Conservation (phyloP, 92 coral and sea anemone genomes). For the Meandrina meandrites region DNA sequence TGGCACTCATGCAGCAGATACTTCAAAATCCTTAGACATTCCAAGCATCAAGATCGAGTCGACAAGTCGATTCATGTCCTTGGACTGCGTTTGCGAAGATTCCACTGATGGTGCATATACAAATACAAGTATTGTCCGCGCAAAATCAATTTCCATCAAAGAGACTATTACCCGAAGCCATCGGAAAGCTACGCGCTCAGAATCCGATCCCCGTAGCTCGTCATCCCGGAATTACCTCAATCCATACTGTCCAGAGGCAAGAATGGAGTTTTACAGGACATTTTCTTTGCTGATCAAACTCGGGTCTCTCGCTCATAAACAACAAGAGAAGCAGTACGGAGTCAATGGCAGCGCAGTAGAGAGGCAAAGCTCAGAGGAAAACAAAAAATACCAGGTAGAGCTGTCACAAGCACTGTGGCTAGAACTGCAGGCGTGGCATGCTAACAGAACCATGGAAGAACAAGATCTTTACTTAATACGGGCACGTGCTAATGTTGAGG, state of each 20-base stretch:
- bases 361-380: slow-evolving; percentile 82
- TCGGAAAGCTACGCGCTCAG: slow-evolving; percentile 63
- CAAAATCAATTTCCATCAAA: slow-evolving; percentile 12
- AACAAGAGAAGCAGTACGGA: slow-evolving; percentile 54
- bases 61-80: slow-evolving; percentile 66
- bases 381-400: slow-evolving; percentile 81
- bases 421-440: slow-evolving; percentile 95
- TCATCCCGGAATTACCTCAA: slow-evolving; percentile 31
- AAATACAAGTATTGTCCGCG: background rate
- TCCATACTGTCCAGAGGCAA: slow-evolving; percentile 66
- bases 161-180: slow-evolving; percentile 7
- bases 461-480: slow-evolving; percentile 76
- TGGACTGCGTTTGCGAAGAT: slow-evolving; percentile 74
- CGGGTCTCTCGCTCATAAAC: slow-evolving; percentile 83
- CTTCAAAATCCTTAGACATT: slow-evolving; percentile 69
- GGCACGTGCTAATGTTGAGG: slow-evolving; percentile 75
- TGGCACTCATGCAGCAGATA: slow-evolving; percentile 26
- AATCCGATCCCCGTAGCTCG: slow-evolving; percentile 65
- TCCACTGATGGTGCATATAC: background rate
- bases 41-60: slow-evolving; percentile 84
- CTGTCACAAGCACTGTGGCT: slow-evolving; percentile 88
- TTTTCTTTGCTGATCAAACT: slow-evolving; percentile 82
- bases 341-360: slow-evolving; percentile 49
- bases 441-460: slow-evolving; percentile 81
- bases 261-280: slow-evolving; percentile 85